These are phyloP conservation scores for Ostrea edulis DNA, from an alignment of 1,140 invertebrate genomes.

Conservation along the genomic window DNA sequence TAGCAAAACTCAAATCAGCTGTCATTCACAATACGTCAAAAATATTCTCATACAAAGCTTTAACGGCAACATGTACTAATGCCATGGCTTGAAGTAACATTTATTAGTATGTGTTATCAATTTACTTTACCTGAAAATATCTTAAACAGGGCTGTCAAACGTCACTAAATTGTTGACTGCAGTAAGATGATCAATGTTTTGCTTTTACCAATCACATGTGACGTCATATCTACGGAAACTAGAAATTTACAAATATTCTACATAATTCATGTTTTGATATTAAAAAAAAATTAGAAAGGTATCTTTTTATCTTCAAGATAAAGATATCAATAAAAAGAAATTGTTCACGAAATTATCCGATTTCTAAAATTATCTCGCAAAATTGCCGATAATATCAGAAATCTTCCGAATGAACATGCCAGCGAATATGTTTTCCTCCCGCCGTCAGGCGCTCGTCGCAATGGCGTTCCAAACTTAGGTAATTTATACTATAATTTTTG, in stretches of 20 bases:
- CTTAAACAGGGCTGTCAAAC: not conserved
- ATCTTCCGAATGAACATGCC: not conserved
- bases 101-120: not conserved
- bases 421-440: slow-evolving; percentile 17
- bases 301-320: too few species aligned
- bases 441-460: slow-evolving; percentile 23
- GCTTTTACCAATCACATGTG: slow-evolving; percentile 7
- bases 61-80: not conserved
- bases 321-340: too few species aligned
- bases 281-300: not conserved
- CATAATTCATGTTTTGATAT: not conserved
- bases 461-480: slow-evolving; percentile 34
- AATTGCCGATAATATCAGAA: not conserved
- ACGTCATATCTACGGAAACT: slow-evolving; percentile 18
- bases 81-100: not conserved
- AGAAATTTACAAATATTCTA: not conserved
- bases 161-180: not conserved
- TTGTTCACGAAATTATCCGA: not conserved
- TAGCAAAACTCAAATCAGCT: slow-evolving; percentile 12
- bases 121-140: not conserved
- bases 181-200: slow-evolving; percentile 30
- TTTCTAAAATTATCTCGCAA: not conserved
- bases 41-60: not conserved
- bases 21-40: slow-evolving; percentile 29
- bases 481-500: slow-evolving; percentile 27